Base-by-base conservation (phyloP, 2,797 vertebrate species). In the Phalloptychus januarius region DNA sequence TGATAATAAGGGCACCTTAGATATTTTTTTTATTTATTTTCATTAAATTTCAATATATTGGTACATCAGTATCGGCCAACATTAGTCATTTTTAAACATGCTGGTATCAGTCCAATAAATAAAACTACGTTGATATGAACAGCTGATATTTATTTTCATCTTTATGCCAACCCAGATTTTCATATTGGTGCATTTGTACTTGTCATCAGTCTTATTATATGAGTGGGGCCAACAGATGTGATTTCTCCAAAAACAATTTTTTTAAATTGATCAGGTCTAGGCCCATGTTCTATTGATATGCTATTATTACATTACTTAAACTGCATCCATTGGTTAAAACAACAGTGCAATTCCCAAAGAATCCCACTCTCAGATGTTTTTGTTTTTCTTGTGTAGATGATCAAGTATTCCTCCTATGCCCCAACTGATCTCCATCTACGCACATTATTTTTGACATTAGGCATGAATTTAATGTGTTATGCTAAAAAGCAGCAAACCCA, bases 161-260 rank as follows among this genome's bases (percentile, higher is more conserved):
- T 50, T 1, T 20, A 25, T 52, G 48, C 7, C 48, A 18, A 46
- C 4, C 45, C 45, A 46, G 1, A 46, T 16, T 46, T 16, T 46
- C 15, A 46, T 46, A 5, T 46, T 16, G 15, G 45, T 46, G 45
- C 45, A 46, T 16, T 16, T 16, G 15, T 16, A 16, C 45, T 25
- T 50, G 72, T 67, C 46, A 31, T 83, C 81, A 82, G 63, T 87
- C 81, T 82, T 40, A 72, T 61, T 46, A n/a, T 42, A n/a, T 36
- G 71, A 78, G 87, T 78, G 50, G 74, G 85, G 72, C 78, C 83
- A 44, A 54, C n/a, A 48, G 44, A 69, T 18, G 28, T 18, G 77
- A 46, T 72, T 74, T 74, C 81, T 56, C 36, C 76, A 84, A 83
- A 73, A 44, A 83, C n/a, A 31, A 78, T 16, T 1, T 44, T 72